A percentile compares a stretch with the other conserved stretches of the same genome.
Evolutionary conservation across 2,888 invertebrate species (phyloP).

Genomic region (Lydus trimaculatus): DNA sequence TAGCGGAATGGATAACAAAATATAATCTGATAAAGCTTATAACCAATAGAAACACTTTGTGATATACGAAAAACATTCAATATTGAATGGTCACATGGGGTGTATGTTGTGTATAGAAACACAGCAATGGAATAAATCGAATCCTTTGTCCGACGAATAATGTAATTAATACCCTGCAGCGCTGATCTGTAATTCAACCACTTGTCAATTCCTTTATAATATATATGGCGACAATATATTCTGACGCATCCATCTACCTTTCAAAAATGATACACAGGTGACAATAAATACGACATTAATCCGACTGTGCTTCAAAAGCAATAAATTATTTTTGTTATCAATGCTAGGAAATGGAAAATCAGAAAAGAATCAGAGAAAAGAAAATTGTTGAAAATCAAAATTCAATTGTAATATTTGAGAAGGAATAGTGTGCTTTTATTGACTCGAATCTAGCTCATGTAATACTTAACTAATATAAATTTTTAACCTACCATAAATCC

Average conservation of each 20-base stretch:
- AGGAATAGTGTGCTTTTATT: too few species aligned
- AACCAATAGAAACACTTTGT: constrained; percentile 28
- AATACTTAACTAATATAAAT: too few species aligned
- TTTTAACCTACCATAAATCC: too few species aligned
- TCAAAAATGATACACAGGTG: not conserved
- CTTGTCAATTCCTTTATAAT: constrained; percentile 35
- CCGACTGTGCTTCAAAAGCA: not conserved
- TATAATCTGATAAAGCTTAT: constrained; percentile 27
- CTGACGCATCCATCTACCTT: not conserved
- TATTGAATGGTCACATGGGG: constrained; percentile 34
- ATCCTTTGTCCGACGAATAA: constrained; percentile 45
- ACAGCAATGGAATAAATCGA: constrained; percentile 45
- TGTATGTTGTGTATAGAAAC: constrained; percentile 45
- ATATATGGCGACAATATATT: constrained; percentile 13
- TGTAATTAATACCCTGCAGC: constrained; percentile 40
- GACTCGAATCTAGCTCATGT: too few species aligned
- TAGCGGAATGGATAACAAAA: not conserved
- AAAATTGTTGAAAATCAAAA: too few species aligned
- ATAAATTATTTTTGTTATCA: not conserved
- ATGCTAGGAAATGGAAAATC: not conserved
- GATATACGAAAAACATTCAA: constrained; percentile 35
- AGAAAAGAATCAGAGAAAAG: constrained; percentile 1
- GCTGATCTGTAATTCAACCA: constrained; percentile 33
- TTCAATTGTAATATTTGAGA: too few species aligned
- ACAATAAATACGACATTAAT: not conserved